Conservation (phyloP, 2,797 vertebrate genomes). For the Acanthurus lineatus region DNA sequence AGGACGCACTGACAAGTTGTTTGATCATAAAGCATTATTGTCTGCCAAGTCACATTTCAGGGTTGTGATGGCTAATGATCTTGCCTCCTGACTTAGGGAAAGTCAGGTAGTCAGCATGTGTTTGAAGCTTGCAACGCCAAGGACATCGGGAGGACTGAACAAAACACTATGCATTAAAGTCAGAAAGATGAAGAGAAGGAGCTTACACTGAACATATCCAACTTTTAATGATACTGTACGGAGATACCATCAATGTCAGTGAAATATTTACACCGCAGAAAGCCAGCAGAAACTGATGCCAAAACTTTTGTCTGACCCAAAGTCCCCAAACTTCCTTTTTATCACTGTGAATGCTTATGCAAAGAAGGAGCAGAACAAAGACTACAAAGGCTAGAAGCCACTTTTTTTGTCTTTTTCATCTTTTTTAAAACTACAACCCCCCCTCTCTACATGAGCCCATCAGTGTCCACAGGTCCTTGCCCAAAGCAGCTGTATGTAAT, state of each 20-base stretch:
- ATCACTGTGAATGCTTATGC: conserved; percentile 63
- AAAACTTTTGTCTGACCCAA: conserved; percentile 69
- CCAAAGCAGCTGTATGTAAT: conserved; percentile 80
- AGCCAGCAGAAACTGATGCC: conserved; percentile 30
- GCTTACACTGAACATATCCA: conserved; percentile 71
- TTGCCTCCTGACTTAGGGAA: conserved; percentile 86
- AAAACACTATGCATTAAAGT: conserved; percentile 83
- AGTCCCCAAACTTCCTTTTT: conserved; percentile 67
- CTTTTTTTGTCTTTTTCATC: conserved; percentile 64
- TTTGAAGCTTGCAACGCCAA: conserved; percentile 86
- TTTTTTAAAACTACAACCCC: conserved; percentile 38
- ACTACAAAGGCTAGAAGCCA: conserved; percentile 67
- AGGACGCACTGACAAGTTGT: conserved; percentile 89
- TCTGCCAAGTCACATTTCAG: conserved; percentile 89
- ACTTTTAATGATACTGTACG: conserved; percentile 85
- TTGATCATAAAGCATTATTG: conserved; percentile 90
- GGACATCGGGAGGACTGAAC: conserved; percentile 84
- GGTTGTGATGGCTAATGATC: conserved; percentile 90
- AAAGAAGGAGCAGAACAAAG: conserved; percentile 62
- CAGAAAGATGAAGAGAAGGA: conserved; percentile 79
- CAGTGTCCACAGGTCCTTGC: conserved; percentile 62
- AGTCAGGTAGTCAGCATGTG: conserved; percentile 90
- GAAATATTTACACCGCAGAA: conserved; percentile 72
- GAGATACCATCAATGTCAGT: conserved; percentile 72
- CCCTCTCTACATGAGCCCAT: conserved; percentile 45